Conservation (phyloP, 1,140 invertebrate genomes). For the Drosophila varians region DNA sequence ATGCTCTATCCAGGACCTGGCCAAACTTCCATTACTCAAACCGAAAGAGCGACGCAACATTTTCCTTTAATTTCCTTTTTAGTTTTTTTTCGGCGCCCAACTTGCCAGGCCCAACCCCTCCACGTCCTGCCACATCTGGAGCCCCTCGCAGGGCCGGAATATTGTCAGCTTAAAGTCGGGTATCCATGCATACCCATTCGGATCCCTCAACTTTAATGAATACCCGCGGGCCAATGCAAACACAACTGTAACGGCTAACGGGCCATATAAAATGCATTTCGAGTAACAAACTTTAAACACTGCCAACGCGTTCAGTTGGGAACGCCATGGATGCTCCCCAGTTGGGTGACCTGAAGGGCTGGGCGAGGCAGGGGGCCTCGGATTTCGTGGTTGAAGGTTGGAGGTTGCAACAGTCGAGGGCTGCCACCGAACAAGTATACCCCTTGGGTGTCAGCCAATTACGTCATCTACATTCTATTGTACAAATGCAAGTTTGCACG, state of each 20-base stretch:
- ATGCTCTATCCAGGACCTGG: conserved; percentile 8
- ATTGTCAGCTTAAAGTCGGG: conserved; percentile 67
- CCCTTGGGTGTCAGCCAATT: conserved; percentile 28
- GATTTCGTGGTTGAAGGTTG: neutral
- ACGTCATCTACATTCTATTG: neutral
- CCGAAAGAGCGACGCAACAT: conserved; percentile 61
- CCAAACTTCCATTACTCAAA: conserved; percentile 78
- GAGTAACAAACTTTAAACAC: conserved; percentile 74
- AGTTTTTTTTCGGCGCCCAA: conserved; percentile 62
- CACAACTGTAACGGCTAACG: conserved; percentile 68
- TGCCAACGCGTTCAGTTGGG: conserved; percentile 71
- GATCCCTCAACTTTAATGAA: conserved; percentile 63
- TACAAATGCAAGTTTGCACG: conserved; percentile 22
- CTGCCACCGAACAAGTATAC: conserved; percentile 10
- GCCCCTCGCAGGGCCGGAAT: conserved; percentile 16
- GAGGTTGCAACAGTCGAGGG: conserved; percentile 21
- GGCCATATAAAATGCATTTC: conserved; percentile 79
- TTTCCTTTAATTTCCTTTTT: conserved; percentile 81
- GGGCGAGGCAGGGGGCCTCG: neutral
- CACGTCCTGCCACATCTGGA: conserved; percentile 16
- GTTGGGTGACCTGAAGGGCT: neutral
- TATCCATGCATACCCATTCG: conserved; percentile 13
- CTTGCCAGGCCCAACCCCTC: conserved; percentile 59
- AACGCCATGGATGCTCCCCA: conserved; percentile 28
- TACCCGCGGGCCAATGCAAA: conserved; percentile 69